Conservation (phyloP, 2,888 invertebrate species). For the Pristionchus maxplancki region DNA sequence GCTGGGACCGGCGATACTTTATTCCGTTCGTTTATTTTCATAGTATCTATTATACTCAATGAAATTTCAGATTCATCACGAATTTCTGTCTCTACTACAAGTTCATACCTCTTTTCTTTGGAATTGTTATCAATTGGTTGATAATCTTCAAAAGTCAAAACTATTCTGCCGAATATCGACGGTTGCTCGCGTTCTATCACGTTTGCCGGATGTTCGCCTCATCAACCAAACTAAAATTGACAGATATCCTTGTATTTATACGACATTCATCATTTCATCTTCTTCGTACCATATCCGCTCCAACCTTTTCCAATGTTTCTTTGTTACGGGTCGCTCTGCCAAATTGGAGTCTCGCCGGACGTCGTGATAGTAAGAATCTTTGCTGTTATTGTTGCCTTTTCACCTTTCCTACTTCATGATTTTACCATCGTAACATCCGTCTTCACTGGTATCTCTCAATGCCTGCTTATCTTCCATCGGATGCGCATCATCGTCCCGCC, state of each 20-base stretch:
- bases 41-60: too few relatives aligned
- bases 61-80: background rate
- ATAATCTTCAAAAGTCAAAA: background rate
- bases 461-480: too few relatives aligned
- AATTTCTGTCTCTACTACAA: slow-evolving; percentile 7
- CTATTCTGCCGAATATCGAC: background rate
- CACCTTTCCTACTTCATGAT: too few relatives aligned
- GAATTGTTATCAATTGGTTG: background rate
- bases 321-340: background rate
- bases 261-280: background rate
- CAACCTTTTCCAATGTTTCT: background rate
- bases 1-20: background rate
- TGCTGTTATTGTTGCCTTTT: too few relatives aligned
- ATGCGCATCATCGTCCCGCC: too few relatives aligned
- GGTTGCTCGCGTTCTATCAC: background rate
- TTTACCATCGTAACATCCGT: too few relatives aligned
- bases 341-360: background rate
- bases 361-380: background rate
- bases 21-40: background rate
- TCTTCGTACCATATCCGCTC: background rate
- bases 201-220: background rate
- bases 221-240: too few relatives aligned
- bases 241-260: background rate
- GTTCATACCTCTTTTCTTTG: background rate
- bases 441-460: too few relatives aligned